These are phyloP conservation scores for Pachliopta kotzebuea DNA, from an alignment of 2,888 invertebrate genomes.

Conservation along the genomic window DNA sequence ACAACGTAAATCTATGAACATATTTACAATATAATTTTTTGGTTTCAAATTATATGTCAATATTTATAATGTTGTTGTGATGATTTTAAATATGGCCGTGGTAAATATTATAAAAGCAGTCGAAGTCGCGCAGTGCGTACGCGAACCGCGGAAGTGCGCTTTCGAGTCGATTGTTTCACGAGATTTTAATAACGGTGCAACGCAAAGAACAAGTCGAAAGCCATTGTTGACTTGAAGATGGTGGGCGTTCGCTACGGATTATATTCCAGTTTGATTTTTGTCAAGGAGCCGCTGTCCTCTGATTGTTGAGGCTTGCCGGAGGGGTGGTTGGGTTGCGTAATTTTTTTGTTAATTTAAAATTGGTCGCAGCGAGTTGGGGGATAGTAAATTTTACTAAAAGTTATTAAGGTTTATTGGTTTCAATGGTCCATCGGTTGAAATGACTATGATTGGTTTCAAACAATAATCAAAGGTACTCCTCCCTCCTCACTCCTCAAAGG, in stretches of 20 bases:
- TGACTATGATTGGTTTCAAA: too few species aligned
- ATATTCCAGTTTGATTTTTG: constrained; percentile 54
- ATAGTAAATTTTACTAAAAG: too few species aligned
- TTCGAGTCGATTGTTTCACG: constrained; percentile 78
- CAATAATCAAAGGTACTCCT: too few species aligned
- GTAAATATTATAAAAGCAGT: background rate
- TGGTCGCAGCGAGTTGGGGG: background rate
- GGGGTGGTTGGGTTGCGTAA: constrained; percentile 8
- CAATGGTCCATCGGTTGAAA: too few species aligned
- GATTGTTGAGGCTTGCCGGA: constrained; percentile 8
- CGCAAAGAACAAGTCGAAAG: constrained; percentile 72
- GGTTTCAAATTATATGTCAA: too few species aligned
- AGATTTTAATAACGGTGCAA: constrained; percentile 80
- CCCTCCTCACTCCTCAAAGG: too few species aligned
- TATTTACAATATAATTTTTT: too few species aligned
- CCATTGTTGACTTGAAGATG: constrained; percentile 75
- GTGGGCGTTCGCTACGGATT: constrained; percentile 43
- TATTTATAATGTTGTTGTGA: too few species aligned
- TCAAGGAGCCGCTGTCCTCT: constrained; percentile 38
- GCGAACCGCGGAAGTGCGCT: constrained; percentile 70
- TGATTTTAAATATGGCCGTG: background rate
- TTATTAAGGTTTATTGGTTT: too few species aligned
- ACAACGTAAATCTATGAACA: too few species aligned
- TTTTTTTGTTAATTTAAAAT: constrained; percentile 8
- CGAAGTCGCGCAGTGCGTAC: constrained; percentile 53